phyloP scores from a whole-genome alignment of 1,140 invertebrate species.

The Tenebrio molitor region DNA sequence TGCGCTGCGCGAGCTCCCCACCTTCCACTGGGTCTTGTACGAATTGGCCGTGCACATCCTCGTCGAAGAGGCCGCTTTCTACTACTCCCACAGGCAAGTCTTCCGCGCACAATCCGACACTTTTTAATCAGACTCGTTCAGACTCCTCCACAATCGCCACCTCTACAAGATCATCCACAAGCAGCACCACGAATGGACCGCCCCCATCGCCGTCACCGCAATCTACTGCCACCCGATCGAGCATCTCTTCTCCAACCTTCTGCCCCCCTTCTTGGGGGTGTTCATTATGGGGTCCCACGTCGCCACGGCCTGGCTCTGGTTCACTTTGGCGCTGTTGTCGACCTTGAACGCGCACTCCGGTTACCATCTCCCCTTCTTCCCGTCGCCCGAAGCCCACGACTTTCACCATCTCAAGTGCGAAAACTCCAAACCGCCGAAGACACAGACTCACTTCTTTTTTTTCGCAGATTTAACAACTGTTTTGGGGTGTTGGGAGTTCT shows the following conservation, averaged over 20 bases:
- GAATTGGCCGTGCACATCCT: constrained; percentile 84
- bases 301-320: constrained; percentile 87
- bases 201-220: constrained; percentile 85
- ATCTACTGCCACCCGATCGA: constrained; percentile 92
- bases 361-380: constrained; percentile 90
- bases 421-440: no score
- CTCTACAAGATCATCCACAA: constrained; percentile 91
- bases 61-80: constrained; percentile 88
- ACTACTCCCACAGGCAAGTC: constrained; percentile 85
- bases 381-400: constrained; percentile 92
- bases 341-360: constrained; percentile 91
- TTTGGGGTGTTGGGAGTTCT: constrained; percentile 88
- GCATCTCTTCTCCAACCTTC: constrained; percentile 85
- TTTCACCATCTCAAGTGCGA: constrained; percentile 93
- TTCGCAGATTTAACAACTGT: constrained; percentile 85
- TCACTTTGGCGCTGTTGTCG: constrained; percentile 81
- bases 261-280: constrained; percentile 86
- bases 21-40: constrained; percentile 86
- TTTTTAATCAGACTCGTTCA: constrained; percentile 61
- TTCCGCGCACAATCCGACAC: background rate
- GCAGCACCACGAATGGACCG: constrained; percentile 89
- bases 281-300: constrained; percentile 87
- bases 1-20: constrained; percentile 79
- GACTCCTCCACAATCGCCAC: constrained; percentile 81
- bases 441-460: constrained; percentile 43